These are phyloP conservation scores for Ictalurus punctatus DNA, from an alignment of 2,113 vertebrate genomes.

Conservation along the genomic window DNA sequence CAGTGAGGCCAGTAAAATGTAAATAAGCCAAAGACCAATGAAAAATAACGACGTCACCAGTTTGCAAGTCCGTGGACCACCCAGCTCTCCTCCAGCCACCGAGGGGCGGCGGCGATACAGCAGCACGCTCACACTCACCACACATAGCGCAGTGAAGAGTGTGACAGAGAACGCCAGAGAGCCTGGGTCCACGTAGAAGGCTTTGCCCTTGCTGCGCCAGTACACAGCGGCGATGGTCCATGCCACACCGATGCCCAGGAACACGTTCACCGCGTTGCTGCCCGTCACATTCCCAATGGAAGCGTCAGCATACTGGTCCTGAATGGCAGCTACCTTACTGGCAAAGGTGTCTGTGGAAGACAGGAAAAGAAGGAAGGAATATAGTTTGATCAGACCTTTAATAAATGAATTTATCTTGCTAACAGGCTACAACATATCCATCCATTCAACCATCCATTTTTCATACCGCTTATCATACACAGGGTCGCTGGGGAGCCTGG, in stretches of 20 bases:
- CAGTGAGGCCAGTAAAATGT: conserved; percentile 79
- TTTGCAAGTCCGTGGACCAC: conserved; percentile 78
- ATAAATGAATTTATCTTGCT: neutral
- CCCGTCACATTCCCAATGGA: conserved; percentile 83
- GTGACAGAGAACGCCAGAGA: conserved; percentile 82
- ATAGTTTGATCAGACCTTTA: neutral
- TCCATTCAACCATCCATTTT: too few species aligned
- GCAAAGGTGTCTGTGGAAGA: conserved; percentile 76
- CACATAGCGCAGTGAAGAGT: conserved; percentile 76
- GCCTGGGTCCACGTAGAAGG: conserved; percentile 75
- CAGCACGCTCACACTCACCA: conserved; percentile 67
- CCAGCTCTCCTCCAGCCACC: conserved; percentile 77
- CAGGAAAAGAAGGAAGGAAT: neutral
- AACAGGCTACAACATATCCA: neutral
- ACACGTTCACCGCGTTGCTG: conserved; percentile 82
- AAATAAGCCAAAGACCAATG: conserved; percentile 75
- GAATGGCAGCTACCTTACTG: conserved; percentile 82
- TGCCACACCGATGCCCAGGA: conserved; percentile 80
- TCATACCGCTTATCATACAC: too few species aligned
- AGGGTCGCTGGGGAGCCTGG: too few species aligned
- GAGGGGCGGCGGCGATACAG: conserved; percentile 74
- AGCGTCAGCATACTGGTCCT: conserved; percentile 82
- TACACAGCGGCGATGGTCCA: conserved; percentile 81
- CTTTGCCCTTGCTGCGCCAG: conserved; percentile 72
- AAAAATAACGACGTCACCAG: conserved; percentile 72